Base-by-base conservation (phyloP, 92 coral and sea anemone genomes). In the Chrysogorgia sp. region DNA sequence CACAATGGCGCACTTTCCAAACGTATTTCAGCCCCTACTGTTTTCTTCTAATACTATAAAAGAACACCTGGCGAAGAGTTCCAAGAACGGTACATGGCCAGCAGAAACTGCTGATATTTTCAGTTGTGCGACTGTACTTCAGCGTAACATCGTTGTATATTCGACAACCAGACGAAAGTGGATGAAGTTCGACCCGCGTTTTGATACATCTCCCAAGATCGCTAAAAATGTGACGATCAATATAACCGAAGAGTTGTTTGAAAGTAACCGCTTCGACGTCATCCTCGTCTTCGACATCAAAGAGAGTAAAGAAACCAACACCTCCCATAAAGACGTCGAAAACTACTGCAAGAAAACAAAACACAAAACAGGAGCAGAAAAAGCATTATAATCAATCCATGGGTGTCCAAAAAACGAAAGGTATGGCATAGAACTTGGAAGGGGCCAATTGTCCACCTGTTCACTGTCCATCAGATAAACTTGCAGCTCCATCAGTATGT, bases 81-180 rank as follows among this genome's bases (percentile, higher is more conserved):
- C 6, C 41, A 10, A 37, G 35, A 21, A 66, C 55, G 88, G 92
- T n/a, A 74, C 83, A 58, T 78, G 91, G 85, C n/a, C n/a, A n/a
- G 85, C 88, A 84, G 86, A 88, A 88, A 84, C 86, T 40, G 88
- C 82, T 31, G 92, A 88, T 71, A 88, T 81, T 47, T 81, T 74
- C 29, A 75, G 86, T 33, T 84, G 92, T 77, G 92, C 92, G 34
- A 74, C 89, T 30, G 82, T 85, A 50, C 75, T 88, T 40, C 74
- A 84, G 77, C 68, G 81, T 58, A 30, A 62, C 1, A 80, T 84
- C 66, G 71, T 37, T 60, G 79, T 84, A 10, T 68, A 62, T 58
- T 74, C 82, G n/a, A 74, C 70, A 25, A 20, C 57, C 32, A n/a
- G 67, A 53, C 67, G 31, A 78, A 70, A 53, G 21, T 83, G 90